A percentile compares a stretch with the other conserved stretches of the same genome.
Conservation (phyloP, 37 sponge, comb jelly and placozoan genomes). For the Bolinopsis microptera region DNA sequence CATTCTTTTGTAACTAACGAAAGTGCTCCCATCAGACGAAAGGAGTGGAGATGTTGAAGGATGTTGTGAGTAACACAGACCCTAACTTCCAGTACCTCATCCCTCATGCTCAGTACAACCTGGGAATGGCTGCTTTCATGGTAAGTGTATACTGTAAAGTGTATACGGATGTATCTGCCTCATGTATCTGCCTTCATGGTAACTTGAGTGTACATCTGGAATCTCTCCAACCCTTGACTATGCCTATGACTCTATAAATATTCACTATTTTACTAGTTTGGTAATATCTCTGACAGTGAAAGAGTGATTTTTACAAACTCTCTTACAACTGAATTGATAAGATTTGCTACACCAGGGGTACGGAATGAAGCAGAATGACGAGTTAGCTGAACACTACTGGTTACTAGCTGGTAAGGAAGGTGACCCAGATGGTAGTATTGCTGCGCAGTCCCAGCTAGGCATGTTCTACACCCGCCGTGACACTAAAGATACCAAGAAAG, state of each 20-base stretch:
- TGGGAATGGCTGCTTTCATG: conserved; percentile 83
- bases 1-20: too few relatives aligned
- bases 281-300: too few relatives aligned
- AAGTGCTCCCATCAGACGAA: conserved; percentile 18
- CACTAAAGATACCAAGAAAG: conserved; percentile 71
- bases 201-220: too few relatives aligned
- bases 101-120: conserved; percentile 82
- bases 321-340: too few relatives aligned
- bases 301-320: too few relatives aligned
- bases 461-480: conserved; percentile 82
- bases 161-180: too few relatives aligned
- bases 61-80: conserved; percentile 70
- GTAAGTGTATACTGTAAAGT: not conserved
- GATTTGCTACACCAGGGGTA: conserved; percentile 70
- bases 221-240: too few relatives aligned
- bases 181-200: too few relatives aligned
- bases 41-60: conserved; percentile 77
- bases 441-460: conserved; percentile 83
- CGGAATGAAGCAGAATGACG: conserved; percentile 73
- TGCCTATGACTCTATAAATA: too few relatives aligned
- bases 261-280: too few relatives aligned
- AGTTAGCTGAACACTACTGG: conserved; percentile 58
- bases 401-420: conserved; percentile 43
- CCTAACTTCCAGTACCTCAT: conserved; percentile 68
- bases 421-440: conserved; percentile 69